Evolutionary conservation across 1,140 invertebrate genomes (phyloP).

Genomic region (Doryteuthis pealeii): DNA sequence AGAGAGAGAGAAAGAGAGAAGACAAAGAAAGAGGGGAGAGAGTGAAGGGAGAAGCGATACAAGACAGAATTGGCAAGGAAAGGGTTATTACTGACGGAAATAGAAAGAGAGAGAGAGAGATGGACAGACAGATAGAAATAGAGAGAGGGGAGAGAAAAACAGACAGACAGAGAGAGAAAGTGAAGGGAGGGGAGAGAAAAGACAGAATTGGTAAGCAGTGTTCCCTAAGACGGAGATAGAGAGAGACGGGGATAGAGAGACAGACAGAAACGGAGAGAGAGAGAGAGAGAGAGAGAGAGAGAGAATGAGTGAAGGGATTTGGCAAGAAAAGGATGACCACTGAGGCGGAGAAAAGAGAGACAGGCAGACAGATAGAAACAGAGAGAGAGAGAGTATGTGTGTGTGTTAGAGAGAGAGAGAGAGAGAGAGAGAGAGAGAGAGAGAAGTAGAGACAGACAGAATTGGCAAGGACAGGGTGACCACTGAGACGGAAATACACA

Average conservation of each 20-base stretch:
- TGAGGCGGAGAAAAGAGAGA: too few relatives aligned
- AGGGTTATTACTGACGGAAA: too few relatives aligned
- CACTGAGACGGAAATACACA: too few relatives aligned
- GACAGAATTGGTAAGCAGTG: not conserved
- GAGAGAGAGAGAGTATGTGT: too few relatives aligned
- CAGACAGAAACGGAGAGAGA: not conserved
- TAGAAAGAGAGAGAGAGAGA: constrained; percentile 4
- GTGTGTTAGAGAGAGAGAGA: too few relatives aligned
- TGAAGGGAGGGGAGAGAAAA: not conserved
- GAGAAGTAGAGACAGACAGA: not conserved
- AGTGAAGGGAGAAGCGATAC: not conserved
- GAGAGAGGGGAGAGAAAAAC: not conserved
- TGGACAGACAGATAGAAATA: constrained; percentile 4
- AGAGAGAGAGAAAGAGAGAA: constrained; percentile 11
- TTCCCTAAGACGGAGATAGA: not conserved
- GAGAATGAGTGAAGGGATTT: not conserved
- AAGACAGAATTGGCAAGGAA: constrained; percentile 4
- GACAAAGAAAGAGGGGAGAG: not conserved
- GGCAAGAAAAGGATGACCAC: not conserved
- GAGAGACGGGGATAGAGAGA: not conserved
- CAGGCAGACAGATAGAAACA: too few relatives aligned
- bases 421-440: not conserved
- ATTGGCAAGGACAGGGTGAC: too few relatives aligned
- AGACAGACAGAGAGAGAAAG: not conserved
- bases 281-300: not conserved